Base-by-base conservation (phyloP, 2,797 vertebrate species). In the Crenuchus spilurus region DNA sequence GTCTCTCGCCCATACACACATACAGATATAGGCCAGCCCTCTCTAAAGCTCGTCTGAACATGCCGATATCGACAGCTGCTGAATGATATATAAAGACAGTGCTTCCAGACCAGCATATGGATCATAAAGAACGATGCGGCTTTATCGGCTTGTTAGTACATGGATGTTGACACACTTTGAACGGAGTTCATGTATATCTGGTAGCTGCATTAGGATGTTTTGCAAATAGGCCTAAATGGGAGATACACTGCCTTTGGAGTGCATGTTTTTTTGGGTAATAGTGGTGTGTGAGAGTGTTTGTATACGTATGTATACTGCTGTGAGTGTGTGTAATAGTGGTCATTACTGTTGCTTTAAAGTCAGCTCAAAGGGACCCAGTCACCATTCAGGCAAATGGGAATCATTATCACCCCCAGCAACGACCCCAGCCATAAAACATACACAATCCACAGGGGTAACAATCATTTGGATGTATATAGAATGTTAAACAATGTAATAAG, bases 1-100 rank as follows among this genome's bases (percentile, higher is more conserved):
- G 44, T 20, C 44, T 20, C 44, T 20, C 44, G 20, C 14, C 11
- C 11, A 9, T 24, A 11, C 49, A 26, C 22, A 26, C 22, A 26
- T 22, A 22, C 48, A 13, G 48, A 30, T 16, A 30, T 28, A 16
- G 13, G 51, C 24, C 51, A 54, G 26, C 24, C 1, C 22, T 52
- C 26, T 54, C 26, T 54, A 54, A 54, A 54, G 51, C 51, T 35
- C 33, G 3, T 35, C 33, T 54, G 46, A 49, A 24, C 51, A 28
- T 54, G 26, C 13, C 4, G 51, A 14, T 54, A 54, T 54, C 16
- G 51, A 54, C 51, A 54, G 24, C 51, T 54, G 51, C 51, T 54
- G 26, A 6, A 1, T 28, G 26, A 30, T 54, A 26, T 54, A 52
- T 14, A 52, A 54, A 54, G 24, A 16, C 51, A 30, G 11, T 52